Evolutionary conservation across 1,140 invertebrate species (phyloP), one percentile per base, ranked within the genome.

Genomic region (Lordiphosa collinella): DNA sequence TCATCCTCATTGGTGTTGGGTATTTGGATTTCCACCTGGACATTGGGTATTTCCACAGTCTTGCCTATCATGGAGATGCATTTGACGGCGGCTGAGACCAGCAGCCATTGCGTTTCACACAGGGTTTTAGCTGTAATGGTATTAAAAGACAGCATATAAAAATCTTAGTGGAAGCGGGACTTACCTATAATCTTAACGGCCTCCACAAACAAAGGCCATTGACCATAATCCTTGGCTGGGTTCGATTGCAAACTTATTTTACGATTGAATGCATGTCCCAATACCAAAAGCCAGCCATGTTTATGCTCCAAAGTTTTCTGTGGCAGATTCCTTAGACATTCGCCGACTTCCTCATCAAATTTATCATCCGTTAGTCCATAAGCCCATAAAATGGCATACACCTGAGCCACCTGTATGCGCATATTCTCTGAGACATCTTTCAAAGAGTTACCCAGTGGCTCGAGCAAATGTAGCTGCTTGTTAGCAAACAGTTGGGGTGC

Each of bases 1-100:
- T 89, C 84, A 10, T 87, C 76, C 12, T 79, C 65, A 12, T 29
- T 66, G 5, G 40, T 8, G 29, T 46, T 57, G 2, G 61, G 68
- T 9, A 73, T 43, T 35, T 84, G 49, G 2, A 89, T 85, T 47
- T 86, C 85, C 4, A 88, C 76, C 12, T 80, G 66, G 4, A 86
- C 72, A 44, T 89, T 86, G 10, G 88, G 88, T 54, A 89, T 85
- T 47, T 84, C 55, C 2, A 80, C 80, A 10, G 65, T 58, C 46
- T 87, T 88, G 50, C 88, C 86, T 48, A 89, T 87, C 72, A 89
- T 87, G 10, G 88, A 89, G 22, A 87, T 67, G 55, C 88, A 88
- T 55, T 89, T 88, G 0, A 89, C 76, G 0, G 88, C 87, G 2
- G 88, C 88, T 4, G 87, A 88, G 4, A 88, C 73, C 2, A 89